Conservation (phyloP, 2,888 invertebrate species). For the Phytoseiulus persimilis region DNA sequence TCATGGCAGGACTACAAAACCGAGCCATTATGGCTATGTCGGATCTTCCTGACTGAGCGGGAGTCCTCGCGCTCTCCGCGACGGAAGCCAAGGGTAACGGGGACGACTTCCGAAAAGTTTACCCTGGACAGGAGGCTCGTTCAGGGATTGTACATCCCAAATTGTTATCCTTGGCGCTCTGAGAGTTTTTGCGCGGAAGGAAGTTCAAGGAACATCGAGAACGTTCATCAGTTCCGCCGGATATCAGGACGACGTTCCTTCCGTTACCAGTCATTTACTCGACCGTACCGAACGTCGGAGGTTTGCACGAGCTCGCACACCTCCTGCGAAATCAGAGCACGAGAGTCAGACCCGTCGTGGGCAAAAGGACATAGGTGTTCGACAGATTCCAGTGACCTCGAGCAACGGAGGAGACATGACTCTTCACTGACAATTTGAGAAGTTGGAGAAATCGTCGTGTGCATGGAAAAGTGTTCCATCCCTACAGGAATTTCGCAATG, state of each 20-base stretch:
- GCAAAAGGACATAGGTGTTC: too few species aligned
- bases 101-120: too few species aligned
- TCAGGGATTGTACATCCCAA: not conserved
- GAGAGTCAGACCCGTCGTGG: too few species aligned
- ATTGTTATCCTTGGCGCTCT: not conserved
- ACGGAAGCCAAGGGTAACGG: too few species aligned
- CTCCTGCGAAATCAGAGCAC: not conserved
- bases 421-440: not conserved
- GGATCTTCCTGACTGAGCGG: too few species aligned
- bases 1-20: too few species aligned
- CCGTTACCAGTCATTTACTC: not conserved
- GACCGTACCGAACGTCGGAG: not conserved
- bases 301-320: not conserved
- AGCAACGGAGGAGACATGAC: not conserved
- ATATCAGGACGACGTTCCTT: not conserved
- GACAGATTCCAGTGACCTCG: not conserved
- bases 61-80: too few species aligned
- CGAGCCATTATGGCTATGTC: too few species aligned
- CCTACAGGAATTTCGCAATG: not conserved
- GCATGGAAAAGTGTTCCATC: not conserved
- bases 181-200: not conserved
- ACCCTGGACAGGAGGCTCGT: not conserved
- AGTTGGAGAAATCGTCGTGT: not conserved
- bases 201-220: not conserved
- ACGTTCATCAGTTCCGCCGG: not conserved